Base-by-base conservation (phyloP, 2,888 invertebrate genomes). In the Nysson spinosus region DNA sequence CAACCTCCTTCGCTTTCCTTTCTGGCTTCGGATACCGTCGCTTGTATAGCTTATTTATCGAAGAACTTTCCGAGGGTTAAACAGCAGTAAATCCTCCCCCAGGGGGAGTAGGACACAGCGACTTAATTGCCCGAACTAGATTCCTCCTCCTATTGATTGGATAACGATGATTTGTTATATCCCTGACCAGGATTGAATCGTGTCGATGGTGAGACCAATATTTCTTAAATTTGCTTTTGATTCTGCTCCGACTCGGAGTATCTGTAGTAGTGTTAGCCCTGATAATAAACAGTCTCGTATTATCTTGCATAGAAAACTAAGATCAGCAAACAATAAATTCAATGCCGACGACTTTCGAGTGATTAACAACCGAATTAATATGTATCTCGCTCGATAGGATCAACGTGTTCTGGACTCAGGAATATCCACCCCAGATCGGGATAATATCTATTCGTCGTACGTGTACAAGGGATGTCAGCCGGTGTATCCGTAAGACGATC, bases 1-100 rank as follows among this genome's bases (percentile, higher is more conserved):
- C 35, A 24, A 54, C 44, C 20, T 35, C 39, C 43, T 39, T n/a
- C n/a, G n/a, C 42, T 58, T 28, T 46, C 62, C 51, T 42, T 60
- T 47, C 28, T 24, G n/a, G 12, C 24, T 20, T 52, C 26, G 42
- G 32, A 39, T 17, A 50, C 24, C 50, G 32, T 22, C 69, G 72
- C 63, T 77, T 82, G 78, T 82, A 82, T 76, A 78, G 80, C 81
- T 85, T 85, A 85, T 85, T 85, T 85, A 85, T 85, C 78, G 84
- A 75, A 78, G 75, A 84, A 85, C 82, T 85, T 85, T 79, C 76
- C 65, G 74, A 75, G 83, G 81, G 83, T 85, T 85, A 85, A 85
- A 83, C 80, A 80, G 81, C 82, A 80, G 80, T 85, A 85, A 85
- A 85, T 85, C 71, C 75, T 77, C 63, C 72, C 61, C 40, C 54